A percentile compares a stretch with the other conserved stretches of the same genome.
These are phyloP conservation scores for Uropsilus gracilis DNA, from an alignment of 2,113 vertebrate genomes.

Conservation along the genomic window DNA sequence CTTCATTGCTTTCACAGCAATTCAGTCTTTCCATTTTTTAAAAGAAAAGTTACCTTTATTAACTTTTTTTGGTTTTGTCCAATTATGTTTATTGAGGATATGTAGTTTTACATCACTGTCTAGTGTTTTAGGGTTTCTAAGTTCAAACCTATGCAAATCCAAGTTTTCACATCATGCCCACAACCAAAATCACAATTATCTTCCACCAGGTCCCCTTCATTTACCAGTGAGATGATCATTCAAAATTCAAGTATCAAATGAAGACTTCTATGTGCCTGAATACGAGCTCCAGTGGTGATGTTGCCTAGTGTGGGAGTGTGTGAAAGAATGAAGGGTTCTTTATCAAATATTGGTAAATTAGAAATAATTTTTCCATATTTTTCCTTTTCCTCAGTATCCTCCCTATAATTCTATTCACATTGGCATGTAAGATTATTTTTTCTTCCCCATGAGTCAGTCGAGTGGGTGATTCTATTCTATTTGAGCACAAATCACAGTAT, in stretches of 20 bases:
- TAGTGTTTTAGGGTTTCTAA: no score
- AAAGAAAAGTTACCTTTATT: no score
- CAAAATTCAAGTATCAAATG: background rate
- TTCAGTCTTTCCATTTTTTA: background rate
- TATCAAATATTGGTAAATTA: background rate
- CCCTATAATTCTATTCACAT: background rate
- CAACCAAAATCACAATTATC: no score
- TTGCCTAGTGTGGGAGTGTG: rapidly evolving
- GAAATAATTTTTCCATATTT: background rate
- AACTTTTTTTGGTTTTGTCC: no score
- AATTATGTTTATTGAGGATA: no score
- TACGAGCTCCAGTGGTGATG: background rate
- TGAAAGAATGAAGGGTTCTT: background rate
- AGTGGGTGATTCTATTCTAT: constrained; percentile 6
- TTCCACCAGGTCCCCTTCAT: background rate
- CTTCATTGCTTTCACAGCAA: no score
- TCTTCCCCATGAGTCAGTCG: background rate
- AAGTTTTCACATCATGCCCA: no score
- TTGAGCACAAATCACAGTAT: background rate
- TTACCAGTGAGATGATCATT: background rate
- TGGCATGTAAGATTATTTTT: constrained; percentile 19
- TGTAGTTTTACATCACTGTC: no score
- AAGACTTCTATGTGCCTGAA: background rate
- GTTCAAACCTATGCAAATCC: no score
- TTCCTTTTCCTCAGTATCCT: background rate